Conservation (phyloP, 2,888 invertebrate genomes). For the Archips xylosteana region DNA sequence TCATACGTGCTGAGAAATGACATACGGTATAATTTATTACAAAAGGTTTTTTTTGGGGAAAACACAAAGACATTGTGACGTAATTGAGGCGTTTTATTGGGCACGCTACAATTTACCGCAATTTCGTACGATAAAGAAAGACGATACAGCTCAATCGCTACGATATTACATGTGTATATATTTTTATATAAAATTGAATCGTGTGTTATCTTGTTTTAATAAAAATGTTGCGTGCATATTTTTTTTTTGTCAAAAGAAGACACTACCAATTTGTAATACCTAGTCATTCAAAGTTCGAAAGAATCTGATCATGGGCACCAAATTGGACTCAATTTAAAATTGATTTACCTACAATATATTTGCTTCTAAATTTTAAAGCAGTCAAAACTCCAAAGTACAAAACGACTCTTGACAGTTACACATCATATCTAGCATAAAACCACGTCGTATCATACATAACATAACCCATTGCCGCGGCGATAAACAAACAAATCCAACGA, state of each 20-base stretch:
- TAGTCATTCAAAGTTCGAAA: no score
- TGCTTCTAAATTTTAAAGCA: no score
- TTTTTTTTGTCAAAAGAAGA: no score
- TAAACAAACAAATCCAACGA: slow-evolving; percentile 28
- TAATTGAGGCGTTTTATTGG: slow-evolving; percentile 80
- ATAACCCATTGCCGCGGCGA: background rate
- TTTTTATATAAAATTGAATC: background rate
- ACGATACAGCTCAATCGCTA: background rate
- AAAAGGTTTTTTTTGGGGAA: slow-evolving; percentile 70
- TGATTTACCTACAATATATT: no score
- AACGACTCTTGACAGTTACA: background rate
- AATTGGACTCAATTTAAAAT: no score
- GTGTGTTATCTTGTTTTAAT: background rate
- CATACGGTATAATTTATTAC: slow-evolving; percentile 85
- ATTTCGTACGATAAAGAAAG: slow-evolving; percentile 40
- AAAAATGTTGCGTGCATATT: background rate
- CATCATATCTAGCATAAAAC: background rate
- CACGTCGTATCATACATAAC: background rate
- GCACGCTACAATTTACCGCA: slow-evolving; percentile 62
- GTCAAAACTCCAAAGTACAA: background rate
- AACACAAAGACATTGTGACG: slow-evolving; percentile 82
- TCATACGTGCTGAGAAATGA: slow-evolving; percentile 86
- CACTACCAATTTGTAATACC: no score
- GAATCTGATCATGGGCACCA: no score
- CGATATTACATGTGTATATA: background rate